A percentile compares a stretch with the other conserved stretches of the same genome.
These are phyloP conservation scores for Limosa lapponica DNA, from an alignment of 2,797 vertebrate genomes.

Conservation along the genomic window DNA sequence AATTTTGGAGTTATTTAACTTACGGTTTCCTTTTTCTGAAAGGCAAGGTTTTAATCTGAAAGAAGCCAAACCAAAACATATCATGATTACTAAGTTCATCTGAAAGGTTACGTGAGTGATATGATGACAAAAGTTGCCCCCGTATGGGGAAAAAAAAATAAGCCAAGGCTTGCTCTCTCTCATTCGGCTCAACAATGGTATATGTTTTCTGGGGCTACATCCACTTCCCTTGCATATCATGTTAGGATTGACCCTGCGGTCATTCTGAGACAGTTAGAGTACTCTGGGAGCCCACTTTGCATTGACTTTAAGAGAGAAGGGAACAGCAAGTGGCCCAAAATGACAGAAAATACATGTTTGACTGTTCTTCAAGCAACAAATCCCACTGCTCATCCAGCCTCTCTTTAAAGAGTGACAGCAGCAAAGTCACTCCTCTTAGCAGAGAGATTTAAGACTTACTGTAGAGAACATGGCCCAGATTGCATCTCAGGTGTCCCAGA, in stretches of 20 bases:
- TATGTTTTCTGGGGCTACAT: not conserved
- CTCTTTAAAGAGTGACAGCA: not conserved
- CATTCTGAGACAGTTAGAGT: not conserved
- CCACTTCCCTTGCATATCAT: not conserved
- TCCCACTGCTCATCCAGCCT: not conserved
- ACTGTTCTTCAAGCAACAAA: not conserved
- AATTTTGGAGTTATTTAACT: conserved; percentile 64
- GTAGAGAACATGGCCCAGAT: not conserved
- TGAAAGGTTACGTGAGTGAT: conserved; percentile 51
- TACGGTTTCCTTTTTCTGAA: conserved; percentile 58
- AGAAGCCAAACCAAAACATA: conserved; percentile 59
- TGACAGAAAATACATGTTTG: not conserved
- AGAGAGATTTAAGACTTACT: not conserved
- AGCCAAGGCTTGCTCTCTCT: not conserved
- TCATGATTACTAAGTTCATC: conserved; percentile 54
- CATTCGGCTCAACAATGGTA: not conserved
- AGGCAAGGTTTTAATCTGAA: conserved; percentile 47
- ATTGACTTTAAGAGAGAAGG: not conserved
- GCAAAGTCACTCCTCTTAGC: not conserved
- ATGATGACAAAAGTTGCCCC: conserved; percentile 26
- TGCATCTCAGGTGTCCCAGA: not conserved
- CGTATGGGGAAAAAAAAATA: not conserved
- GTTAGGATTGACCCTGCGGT: not conserved
- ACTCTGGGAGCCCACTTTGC: not conserved
- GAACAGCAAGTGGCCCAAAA: not conserved